Base-by-base conservation (phyloP, 30 jellyfish, hydroid and myxozoan species). In the Hydractinia echinata region DNA sequence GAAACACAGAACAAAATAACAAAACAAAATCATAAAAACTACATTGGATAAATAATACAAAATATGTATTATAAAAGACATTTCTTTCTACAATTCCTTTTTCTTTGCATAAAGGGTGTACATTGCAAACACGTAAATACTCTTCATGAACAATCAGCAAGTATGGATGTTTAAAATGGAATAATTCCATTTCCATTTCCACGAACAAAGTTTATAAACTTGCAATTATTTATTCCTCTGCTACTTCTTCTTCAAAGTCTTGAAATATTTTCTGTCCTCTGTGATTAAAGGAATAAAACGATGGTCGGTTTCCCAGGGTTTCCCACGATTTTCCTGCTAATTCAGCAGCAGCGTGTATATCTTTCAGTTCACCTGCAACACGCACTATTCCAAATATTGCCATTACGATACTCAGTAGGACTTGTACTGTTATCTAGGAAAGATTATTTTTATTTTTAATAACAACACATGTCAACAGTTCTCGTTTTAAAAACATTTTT, bases 251-350 rank as follows among this genome's bases (percentile, higher is more conserved):
- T 50, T 79, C 55, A 10, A 87, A 76, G 76, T 90, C 95, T n/a
- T 91, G 88, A 73, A 90, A 90, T 85, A 91, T 78, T 7, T 74
- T 74, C 81, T 86, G 94, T 11, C 97, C 97, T 16, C 97, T 89
- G 61, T 91, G 97, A 72, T 83, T 91, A 82, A 91, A 91, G 11
- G 80, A 82, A 72, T 85, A 86, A 79, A 91, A 91, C 8, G 97
- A 86, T 56, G 96, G 83, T 54, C 97, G 68, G 61, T 91, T 91
- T 18, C 97, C 97, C 60, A 86, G 87, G 15, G 96, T 86, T 86
- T 91, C 97, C 97, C 97, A 91, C 8, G 97, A 91, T 67, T 81
- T 91, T 51, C 84, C 77, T 15, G 97, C 97, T 14, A 91, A 86
- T 72, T 91, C 97, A 3, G 97, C 97, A 4, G 97, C 97, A 14